Evolutionary conservation across 2,888 invertebrate genomes (phyloP).

Genomic region (Drosophila quinaria): DNA sequence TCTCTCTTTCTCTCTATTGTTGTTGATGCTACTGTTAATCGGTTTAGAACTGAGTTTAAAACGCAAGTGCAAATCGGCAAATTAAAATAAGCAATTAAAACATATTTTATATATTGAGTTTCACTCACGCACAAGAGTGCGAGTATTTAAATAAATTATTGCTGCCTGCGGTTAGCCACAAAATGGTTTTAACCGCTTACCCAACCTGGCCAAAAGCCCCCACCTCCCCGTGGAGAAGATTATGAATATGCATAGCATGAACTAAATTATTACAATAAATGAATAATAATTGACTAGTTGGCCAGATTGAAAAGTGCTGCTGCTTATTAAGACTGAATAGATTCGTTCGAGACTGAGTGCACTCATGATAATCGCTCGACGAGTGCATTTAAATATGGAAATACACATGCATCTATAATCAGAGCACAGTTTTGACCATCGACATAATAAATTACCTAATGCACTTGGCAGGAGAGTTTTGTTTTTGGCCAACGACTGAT

Average conservation of each 20-base stretch:
- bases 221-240: conserved; percentile 17
- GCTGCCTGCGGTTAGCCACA: conserved; percentile 73
- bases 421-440: background rate
- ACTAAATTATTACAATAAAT: conserved; percentile 48
- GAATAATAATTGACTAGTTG: conserved; percentile 31
- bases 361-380: background rate
- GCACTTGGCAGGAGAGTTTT: conserved; percentile 24
- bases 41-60: conserved; percentile 66
- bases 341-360: conserved; percentile 10
- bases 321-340: conserved; percentile 19
- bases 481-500: conserved; percentile 36
- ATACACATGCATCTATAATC: conserved; percentile 3
- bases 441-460: conserved; percentile 21
- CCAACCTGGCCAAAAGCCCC: conserved; percentile 9
- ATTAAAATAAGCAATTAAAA: conserved; percentile 81
- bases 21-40: conserved; percentile 46
- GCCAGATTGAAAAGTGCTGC: conserved; percentile 9
- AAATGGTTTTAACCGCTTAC: conserved; percentile 78
- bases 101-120: conserved; percentile 64
- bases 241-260: conserved; percentile 42
- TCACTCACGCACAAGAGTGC: conserved; percentile 37
- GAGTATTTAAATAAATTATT: conserved; percentile 74
- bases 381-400: conserved; percentile 7
- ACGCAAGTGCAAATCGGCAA: conserved; percentile 72
- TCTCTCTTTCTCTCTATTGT: background rate